These are phyloP conservation scores for Tanaodytes sp. DNA, from an alignment of 2,888 invertebrate species.

Conservation along the genomic window DNA sequence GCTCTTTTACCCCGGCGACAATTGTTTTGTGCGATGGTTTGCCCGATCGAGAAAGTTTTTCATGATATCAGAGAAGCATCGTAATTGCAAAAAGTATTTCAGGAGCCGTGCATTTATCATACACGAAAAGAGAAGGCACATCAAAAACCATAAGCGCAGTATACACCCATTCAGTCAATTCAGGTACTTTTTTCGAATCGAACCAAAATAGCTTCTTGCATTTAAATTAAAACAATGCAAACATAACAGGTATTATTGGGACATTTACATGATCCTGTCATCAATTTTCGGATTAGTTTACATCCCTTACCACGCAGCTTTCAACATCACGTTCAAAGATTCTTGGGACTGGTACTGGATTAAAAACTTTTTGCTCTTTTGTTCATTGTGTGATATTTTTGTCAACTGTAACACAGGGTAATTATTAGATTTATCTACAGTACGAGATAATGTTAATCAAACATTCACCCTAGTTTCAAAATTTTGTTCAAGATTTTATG, in stretches of 20 bases:
- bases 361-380: constrained; percentile 62
- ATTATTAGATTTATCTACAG: no score
- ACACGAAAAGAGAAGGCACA: constrained; percentile 65
- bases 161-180: constrained; percentile 70
- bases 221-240: no score
- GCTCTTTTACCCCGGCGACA: constrained; percentile 58
- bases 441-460: no score
- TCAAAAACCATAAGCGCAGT: constrained; percentile 57
- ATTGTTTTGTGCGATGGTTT: constrained; percentile 46
- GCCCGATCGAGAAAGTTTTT: constrained; percentile 54
- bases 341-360: constrained; percentile 57
- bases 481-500: constrained; percentile 65
- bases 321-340: constrained; percentile 55
- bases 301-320: constrained; percentile 67
- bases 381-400: constrained; percentile 66
- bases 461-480: no score
- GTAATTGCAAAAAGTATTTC: constrained; percentile 64
- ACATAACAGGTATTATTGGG: constrained; percentile 70
- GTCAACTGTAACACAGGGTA: constrained; percentile 70
- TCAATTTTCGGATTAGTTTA: constrained; percentile 61
- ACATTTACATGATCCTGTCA: constrained; percentile 65
- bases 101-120: constrained; percentile 65
- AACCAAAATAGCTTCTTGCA: no score
- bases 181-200: no score
- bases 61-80: constrained; percentile 67